phyloP scores from a whole-genome alignment of 1,140 invertebrate species.

The Macrocentrus cingulum region DNA sequence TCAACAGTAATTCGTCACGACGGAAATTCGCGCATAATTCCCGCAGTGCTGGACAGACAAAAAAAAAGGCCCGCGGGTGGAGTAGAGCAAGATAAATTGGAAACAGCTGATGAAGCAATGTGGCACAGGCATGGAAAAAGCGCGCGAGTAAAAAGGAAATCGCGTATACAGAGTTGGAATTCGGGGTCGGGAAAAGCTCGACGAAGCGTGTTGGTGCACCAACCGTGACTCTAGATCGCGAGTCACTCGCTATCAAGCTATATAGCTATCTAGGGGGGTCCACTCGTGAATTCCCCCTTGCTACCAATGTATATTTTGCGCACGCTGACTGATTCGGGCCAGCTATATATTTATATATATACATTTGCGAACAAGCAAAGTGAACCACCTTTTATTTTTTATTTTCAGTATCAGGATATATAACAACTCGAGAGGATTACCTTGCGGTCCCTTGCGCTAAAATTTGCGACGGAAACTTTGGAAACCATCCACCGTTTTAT shows the following conservation, averaged over 20 bases:
- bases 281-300: constrained; percentile 6
- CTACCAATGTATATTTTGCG: background rate
- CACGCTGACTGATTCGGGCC: constrained; percentile 10
- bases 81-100: constrained; percentile 17
- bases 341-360: constrained; percentile 3
- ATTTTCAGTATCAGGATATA: constrained; percentile 16
- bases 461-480: too few relatives aligned
- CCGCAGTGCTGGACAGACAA: too few relatives aligned
- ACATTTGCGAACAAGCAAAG: background rate
- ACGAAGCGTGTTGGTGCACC: constrained; percentile 10
- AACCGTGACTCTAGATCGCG: constrained; percentile 23
- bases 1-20: too few relatives aligned
- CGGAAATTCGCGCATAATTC: background rate
- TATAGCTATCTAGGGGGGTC: background rate
- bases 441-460: too few relatives aligned
- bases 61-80: background rate
- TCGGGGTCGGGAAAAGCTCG: constrained; percentile 15
- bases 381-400: constrained; percentile 9
- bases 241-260: too few relatives aligned
- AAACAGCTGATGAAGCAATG: constrained; percentile 27
- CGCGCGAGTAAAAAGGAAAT: background rate
- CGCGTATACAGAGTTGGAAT: constrained; percentile 8
- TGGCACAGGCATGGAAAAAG: constrained; percentile 6
- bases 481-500: too few relatives aligned
- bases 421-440: constrained; percentile 3